Base-by-base conservation (phyloP, 2,797 vertebrate genomes). In the Decapterus maruadsi region DNA sequence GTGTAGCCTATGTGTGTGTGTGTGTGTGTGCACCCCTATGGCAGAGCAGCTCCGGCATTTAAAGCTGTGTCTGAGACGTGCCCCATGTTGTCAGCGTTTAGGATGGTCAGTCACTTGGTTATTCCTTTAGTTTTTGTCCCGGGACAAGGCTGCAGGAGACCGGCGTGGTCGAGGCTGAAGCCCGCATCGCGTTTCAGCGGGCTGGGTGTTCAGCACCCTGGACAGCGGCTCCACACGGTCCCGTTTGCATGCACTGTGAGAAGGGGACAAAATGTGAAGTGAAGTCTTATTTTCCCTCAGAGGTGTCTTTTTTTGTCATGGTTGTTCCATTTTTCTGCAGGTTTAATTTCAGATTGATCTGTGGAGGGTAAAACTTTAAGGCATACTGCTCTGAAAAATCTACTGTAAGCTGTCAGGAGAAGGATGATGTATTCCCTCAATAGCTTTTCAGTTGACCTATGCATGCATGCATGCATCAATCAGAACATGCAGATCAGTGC, bases 151-250 rank as follows among this genome's bases (percentile, higher is more conserved):
- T 34, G 31, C 72, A 77, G 79, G 4, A 34, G 31, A 34, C 48
- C 34, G 11, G 57, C 65, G 17, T 10, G 45, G 34, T 20, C 64
- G 8, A 38, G 38, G 56, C 13, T 62, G 26, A 56, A 10, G 17
- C 31, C 68, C 20, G 71, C 48, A 64, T 29, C 68, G 75, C 79
- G 73, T 67, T 69, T 75, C 61, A 3, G 58, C 31, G 11, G 55
- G 4, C 68, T 45, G 79, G 55, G 75, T 1, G 56, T 90, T 85
- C 88, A 91, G 91, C 51, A 91, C 90, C 87, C 7, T 61, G 90
- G 90, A 91, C 85, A 90, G 90, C 78, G 72, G 22, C 79, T 62
- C 55, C 1, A 0, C 74, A 6, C 22, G 1, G 14, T 14, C 13
- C 6, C 45, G 40, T 36, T 58, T 71, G 45, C 59, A 40, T 68